Evolutionary conservation across 2,113 vertebrate species (phyloP).

Genomic region (Perccottus glenii): DNA sequence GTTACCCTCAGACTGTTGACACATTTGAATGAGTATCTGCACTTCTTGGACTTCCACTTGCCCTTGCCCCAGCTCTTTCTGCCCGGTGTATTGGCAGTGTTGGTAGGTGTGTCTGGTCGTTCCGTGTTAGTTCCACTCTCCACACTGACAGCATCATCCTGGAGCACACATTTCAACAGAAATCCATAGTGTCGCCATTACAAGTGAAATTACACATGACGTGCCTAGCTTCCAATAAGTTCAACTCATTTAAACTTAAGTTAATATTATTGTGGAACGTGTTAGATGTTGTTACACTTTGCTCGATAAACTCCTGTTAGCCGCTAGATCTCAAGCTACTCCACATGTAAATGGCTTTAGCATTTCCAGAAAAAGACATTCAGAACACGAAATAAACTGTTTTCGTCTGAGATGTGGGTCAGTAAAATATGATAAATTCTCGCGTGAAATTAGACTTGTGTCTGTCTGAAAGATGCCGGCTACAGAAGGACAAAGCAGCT

Average conservation of each 20-base stretch:
- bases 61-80: slow-evolving; percentile 99
- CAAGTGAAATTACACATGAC: too few species aligned
- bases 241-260: too few species aligned
- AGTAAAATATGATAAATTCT: not conserved
- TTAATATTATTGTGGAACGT: too few species aligned
- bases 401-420: rapidly evolving
- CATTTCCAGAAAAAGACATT: not conserved
- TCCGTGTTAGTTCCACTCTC: slow-evolving; percentile 95
- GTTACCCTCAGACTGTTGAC: slow-evolving; percentile 95
- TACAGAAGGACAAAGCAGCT: slow-evolving; percentile 49
- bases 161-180: not conserved
- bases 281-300: not conserved
- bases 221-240: too few species aligned
- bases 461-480: slow-evolving; percentile 1
- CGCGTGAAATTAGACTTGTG: too few species aligned
- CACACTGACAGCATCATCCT: slow-evolving; percentile 95
- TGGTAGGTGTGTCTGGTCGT: slow-evolving; percentile 96
- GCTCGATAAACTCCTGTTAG: not conserved
- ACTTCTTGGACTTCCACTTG: slow-evolving; percentile 99
- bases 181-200: too few species aligned
- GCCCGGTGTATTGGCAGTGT: slow-evolving; percentile 93
- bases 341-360: slow-evolving; percentile 15
- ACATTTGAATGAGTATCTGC: slow-evolving; percentile 98
- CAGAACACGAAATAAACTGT: not conserved
- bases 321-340: slow-evolving; percentile 21